Evolutionary conservation across 2,113 vertebrate genomes (phyloP).

Genomic region (Ammospiza nelsoni): DNA sequence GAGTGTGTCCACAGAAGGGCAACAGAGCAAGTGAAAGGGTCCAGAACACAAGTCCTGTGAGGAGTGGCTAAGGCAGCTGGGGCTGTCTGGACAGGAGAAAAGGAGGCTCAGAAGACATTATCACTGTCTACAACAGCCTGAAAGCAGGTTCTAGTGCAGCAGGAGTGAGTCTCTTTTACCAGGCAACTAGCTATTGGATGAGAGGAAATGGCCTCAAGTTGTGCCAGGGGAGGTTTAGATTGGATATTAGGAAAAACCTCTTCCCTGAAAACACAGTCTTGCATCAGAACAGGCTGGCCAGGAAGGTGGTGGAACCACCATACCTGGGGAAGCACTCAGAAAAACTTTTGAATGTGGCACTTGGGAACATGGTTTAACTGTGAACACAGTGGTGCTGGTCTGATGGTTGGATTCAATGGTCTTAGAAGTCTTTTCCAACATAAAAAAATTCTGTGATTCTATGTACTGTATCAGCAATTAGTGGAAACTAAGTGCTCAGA

Average conservation of each 20-base stretch:
- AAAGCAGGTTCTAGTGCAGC: background rate
- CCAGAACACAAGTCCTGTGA: background rate
- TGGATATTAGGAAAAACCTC: background rate
- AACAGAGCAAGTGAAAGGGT: background rate
- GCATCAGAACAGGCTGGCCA: background rate
- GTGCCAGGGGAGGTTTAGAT: background rate
- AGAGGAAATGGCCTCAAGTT: background rate
- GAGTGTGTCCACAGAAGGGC: background rate
- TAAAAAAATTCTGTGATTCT: background rate
- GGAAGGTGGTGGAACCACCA: background rate
- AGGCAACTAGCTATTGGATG: background rate
- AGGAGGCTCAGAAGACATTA: background rate
- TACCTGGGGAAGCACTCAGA: background rate
- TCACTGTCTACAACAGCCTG: background rate
- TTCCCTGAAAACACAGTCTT: background rate
- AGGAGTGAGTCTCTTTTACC: background rate
- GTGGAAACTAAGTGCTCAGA: background rate
- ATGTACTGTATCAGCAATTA: background rate
- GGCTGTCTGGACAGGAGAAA: background rate
- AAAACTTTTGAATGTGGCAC: background rate
- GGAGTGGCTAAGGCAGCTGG: background rate
- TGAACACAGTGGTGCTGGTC: background rate
- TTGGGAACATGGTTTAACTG: background rate
- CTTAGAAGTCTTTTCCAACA: background rate
- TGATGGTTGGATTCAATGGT: background rate